A percentile compares a stretch with the other conserved stretches of the same genome.
These are phyloP conservation scores for Bombus sylvicola DNA, from an alignment of 1,140 invertebrate genomes.

Conservation along the genomic window DNA sequence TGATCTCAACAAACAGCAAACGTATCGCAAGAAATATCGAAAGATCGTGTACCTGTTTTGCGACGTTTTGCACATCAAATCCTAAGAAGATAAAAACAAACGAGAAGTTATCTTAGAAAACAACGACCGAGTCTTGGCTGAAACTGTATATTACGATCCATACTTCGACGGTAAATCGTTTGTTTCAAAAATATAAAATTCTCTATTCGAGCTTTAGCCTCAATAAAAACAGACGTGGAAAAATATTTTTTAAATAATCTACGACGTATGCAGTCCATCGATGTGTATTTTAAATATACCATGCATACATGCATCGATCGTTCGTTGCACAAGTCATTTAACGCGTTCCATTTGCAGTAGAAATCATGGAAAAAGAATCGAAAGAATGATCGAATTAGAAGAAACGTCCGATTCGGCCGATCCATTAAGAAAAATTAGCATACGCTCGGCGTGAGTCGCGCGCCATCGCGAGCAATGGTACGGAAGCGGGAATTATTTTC, in stretches of 20 bases:
- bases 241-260: too few species aligned
- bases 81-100: background rate
- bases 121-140: too few species aligned
- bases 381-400: conserved; percentile 48
- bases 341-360: too few species aligned
- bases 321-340: background rate
- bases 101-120: background rate
- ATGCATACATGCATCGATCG: background rate
- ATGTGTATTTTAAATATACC: too few species aligned
- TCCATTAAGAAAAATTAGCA: conserved; percentile 68
- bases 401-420: conserved; percentile 51
- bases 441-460: conserved; percentile 43
- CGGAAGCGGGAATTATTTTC: conserved; percentile 68
- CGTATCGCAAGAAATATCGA: too few species aligned
- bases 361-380: background rate
- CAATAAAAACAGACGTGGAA: too few species aligned
- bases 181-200: too few species aligned
- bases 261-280: too few species aligned
- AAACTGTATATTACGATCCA: background rate
- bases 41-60: too few species aligned
- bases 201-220: too few species aligned
- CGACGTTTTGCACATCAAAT: background rate
- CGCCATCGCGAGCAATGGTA: conserved; percentile 62
- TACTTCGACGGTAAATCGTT: too few species aligned
- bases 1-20: background rate